Base-by-base conservation (phyloP, 2,888 invertebrate species). In the Monopis laevigella region DNA sequence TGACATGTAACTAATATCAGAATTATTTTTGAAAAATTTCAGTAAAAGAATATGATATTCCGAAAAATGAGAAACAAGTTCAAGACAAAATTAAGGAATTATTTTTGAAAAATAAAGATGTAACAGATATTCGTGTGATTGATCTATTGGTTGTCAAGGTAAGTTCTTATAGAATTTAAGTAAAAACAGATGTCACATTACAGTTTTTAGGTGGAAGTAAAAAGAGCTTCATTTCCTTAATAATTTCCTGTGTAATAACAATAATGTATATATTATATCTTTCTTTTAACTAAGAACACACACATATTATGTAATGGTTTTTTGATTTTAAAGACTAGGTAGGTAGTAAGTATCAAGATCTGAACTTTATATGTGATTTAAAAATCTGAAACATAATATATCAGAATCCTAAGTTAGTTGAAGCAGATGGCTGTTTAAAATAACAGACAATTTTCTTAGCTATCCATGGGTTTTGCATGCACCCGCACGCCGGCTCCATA, bases 101-200 rank as follows among this genome's bases (percentile, higher is more conserved):
- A 58, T 97, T 96, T 61, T 62, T 84, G 44, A 89, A 87, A 57
- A 84, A 96, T 61, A 84, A 86, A 46, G 63, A 88, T 60, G 82
- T 96, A 2, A 85, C 83, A 30, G 98, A 98, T 66, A 77, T 96
- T 32, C 84, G 98, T 53, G 84, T 93, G 6, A 90, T 96, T 52
- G 97, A 98, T 69, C 84, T 94, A 82, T 80, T 97, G 38, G 89
- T 97, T 13, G 86, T 96, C 26, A 96, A 96, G 88, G 96, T 95
- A 59, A 21, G 10, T 24, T 24, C 24, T 7, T 24, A 7, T 24
- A 24, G 6, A 24, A 24, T 24, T 6, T 10, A 24, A 24, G 10
- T 7, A 24, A 24, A 24, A 24, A 10, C 24, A 24, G 6, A n/a
- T 24, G 24, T 6, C 10, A 24, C 24, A 24, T 10, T 10, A 24